Evolutionary conservation across 2,797 vertebrate genomes (phyloP), one percentile per base, ranked within the genome.

Genomic region (Apogon talboti): DNA sequence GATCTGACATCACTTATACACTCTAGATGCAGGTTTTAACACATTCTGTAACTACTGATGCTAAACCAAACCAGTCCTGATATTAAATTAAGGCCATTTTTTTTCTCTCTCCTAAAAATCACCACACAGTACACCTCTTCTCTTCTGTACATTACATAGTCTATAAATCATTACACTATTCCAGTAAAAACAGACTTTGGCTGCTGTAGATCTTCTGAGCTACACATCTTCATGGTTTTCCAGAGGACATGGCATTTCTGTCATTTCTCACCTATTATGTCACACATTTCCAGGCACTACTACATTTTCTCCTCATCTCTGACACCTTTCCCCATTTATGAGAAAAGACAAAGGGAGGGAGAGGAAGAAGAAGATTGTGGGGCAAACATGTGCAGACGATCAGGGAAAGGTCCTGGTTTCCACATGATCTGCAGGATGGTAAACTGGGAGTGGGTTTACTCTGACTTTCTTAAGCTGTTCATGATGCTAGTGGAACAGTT

Each of bases 271-370:
- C 37, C 47, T 33, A 77, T 62, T 48, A 24, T 4, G 0, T 42
- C 64, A 53, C n/a, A 42, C 15, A 60, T 82, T 78, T 84, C 74
- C 76, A 66, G 63, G 14, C 63, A 54, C 18, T 49, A 15, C 0
- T 16, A 40, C 41, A 13, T 37, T 66, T 56, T 49, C 10, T 11
- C 6, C 14, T 53, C 43, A 54, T 65, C 15, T 60, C 42, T 45
- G 40, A 73, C 51, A 76, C 58, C 19, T 57, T 66, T 56, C n/a
- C 53, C 71, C 16, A 33, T 80, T 76, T 80, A 33, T 70, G 52
- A 37, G 48, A 10, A 74, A 76, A 56, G 19, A 41, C 14, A 71
- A 41, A 50, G 33, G 28, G 14, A 15, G 13, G 9, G 65, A 69
- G 65, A 50, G 45, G 15, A 21, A 37, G 48, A 59, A 33, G 45